Conservation (phyloP, 2,888 invertebrate genomes). For the Ectemnius cavifrons region DNA sequence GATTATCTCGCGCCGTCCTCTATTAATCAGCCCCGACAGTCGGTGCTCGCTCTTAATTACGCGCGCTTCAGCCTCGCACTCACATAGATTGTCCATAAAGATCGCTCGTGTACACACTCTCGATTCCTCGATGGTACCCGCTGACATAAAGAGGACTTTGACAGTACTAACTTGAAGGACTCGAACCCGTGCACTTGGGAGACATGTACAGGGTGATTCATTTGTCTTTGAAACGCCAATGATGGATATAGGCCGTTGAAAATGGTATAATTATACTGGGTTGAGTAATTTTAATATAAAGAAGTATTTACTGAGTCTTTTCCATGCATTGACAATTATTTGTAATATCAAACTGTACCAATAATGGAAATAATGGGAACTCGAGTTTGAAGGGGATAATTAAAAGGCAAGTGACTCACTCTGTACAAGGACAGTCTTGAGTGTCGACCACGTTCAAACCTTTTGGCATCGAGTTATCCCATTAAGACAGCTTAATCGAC, state of each 20-base stretch:
- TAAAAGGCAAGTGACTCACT: too few species aligned
- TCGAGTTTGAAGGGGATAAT: too few species aligned
- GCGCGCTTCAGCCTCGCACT: slow-evolving; percentile 67
- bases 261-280: too few species aligned
- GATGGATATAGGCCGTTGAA: too few species aligned
- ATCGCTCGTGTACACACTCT: slow-evolving; percentile 67
- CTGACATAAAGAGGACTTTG: slow-evolving; percentile 49
- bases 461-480: slow-evolving; percentile 31
- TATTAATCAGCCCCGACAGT: slow-evolving; percentile 77
- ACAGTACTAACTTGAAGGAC: slow-evolving; percentile 36
- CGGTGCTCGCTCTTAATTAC: slow-evolving; percentile 75
- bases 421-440: slow-evolving; percentile 40
- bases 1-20: slow-evolving; percentile 76
- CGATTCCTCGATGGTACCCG: slow-evolving; percentile 67
- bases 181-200: slow-evolving; percentile 6
- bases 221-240: too few species aligned
- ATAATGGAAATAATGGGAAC: too few species aligned
- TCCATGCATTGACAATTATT: too few species aligned
- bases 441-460: slow-evolving; percentile 31
- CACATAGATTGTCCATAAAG: slow-evolving; percentile 76
- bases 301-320: too few species aligned
- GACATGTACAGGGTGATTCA: slow-evolving; percentile 36
- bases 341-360: too few species aligned
- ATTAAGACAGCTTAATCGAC: slow-evolving; percentile 45
- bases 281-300: too few species aligned